Evolutionary conservation across 2,113 vertebrate species (phyloP), one percentile per base, ranked within the genome.

Genomic region (Misgurnus anguillicaudatus): DNA sequence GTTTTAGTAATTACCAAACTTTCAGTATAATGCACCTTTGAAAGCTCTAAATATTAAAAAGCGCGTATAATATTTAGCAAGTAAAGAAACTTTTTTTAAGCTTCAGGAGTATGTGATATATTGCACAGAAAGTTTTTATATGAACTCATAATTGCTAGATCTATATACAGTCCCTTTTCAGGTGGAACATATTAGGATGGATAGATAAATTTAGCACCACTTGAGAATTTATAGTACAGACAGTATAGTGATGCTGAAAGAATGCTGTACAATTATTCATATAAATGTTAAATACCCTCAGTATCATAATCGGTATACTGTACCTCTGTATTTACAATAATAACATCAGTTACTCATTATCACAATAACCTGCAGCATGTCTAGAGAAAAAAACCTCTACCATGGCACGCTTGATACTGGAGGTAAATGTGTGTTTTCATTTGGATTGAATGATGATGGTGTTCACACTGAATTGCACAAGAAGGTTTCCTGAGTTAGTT

Each of bases 351-450:
- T 85, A 87, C 83, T 87, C 88, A 90, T 89, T 90, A 88, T 84
- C 87, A 89, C 90, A 83, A 82, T 91, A 90, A 88, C 88, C 87
- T 87, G 87, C 88, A 89, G 93, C 93, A 93, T 94, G 92, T 90
- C 89, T 91, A 89, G 93, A 92, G 88, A 89, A 89, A 90, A 91
- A 87, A 92, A 90, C 85, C 90, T 90, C 90, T 84, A 85, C 90
- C 89, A 91, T 91, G 88, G 90, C 89, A 91, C 89, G 91, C 92
- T 89, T 89, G 91, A 90, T 82, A 88, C 88, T 90, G 89, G 90
- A 79, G 69, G 89, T 91, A 93, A 88, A 85, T 87, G 87, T 92
- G 90, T 93, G 90, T 92, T 89, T 91, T 90, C 86, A 65, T 90
- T 90, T 91, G 89, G 89, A 90, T 87, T 89, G 90, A 89, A 91